A percentile compares a stretch with the other conserved stretches of the same genome.
These are phyloP conservation scores for Actenoides lindsayi DNA, from an alignment of 2,113 vertebrate species.

Conservation along the genomic window DNA sequence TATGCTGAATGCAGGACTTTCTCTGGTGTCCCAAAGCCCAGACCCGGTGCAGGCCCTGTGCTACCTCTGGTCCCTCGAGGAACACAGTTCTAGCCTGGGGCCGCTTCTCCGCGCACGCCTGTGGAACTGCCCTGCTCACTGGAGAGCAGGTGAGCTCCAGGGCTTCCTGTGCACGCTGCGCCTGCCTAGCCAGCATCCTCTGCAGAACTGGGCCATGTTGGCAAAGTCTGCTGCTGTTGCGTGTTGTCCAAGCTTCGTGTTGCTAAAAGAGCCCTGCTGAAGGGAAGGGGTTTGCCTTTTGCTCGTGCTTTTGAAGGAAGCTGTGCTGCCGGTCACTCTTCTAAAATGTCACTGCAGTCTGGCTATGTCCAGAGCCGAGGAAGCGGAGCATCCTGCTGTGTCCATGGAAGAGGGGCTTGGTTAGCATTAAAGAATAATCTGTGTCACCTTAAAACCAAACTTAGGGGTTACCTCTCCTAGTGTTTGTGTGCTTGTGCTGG, in stretches of 20 bases:
- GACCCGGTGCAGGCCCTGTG: neutral
- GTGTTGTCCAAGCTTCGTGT: neutral
- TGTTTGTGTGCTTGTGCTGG: neutral
- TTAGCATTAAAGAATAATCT: neutral
- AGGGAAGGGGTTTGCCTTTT: neutral
- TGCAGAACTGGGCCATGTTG: neutral
- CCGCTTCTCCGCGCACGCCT: fast-evolving
- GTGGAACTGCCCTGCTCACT: neutral
- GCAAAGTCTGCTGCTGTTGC: neutral
- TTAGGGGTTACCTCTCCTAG: fast-evolving
- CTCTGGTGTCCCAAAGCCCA: neutral
- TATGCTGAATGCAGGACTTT: neutral
- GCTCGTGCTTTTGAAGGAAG: neutral
- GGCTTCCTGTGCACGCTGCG: fast-evolving
- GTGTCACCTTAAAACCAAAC: neutral
- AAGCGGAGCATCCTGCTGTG: neutral
- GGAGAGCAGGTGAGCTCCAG: neutral
- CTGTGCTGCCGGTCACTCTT: neutral
- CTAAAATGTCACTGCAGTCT: neutral
- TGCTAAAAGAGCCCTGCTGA: neutral
- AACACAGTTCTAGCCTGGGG: neutral
- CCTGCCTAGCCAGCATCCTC: neutral
- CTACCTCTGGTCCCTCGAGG: neutral
- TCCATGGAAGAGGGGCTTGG: neutral
- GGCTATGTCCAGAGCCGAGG: neutral